A percentile compares a stretch with the other conserved stretches of the same genome.
phyloP scores from a whole-genome alignment of 2,888 invertebrate species.

The Cremastinae sp. region DNA sequence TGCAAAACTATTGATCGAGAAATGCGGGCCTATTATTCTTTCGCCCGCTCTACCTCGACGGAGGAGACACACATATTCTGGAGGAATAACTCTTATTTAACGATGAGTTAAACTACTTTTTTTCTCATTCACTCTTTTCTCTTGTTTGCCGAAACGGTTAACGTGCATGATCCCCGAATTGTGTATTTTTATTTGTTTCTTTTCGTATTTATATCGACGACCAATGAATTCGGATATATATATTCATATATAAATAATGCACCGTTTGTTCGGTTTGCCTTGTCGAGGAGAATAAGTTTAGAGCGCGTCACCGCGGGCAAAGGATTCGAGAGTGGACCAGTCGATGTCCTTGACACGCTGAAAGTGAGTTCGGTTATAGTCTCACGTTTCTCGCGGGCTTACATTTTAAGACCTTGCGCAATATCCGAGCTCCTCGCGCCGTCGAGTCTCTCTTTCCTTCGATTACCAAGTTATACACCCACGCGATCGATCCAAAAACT shows the following conservation, averaged over 20 bases:
- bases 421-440: slow-evolving; percentile 43
- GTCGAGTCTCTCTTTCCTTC: slow-evolving; percentile 25
- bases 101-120: too few species aligned
- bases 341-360: slow-evolving; percentile 76
- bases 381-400: slow-evolving; percentile 46
- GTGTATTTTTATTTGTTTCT: not conserved
- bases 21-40: too few species aligned
- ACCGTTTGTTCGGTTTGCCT: slow-evolving; percentile 8
- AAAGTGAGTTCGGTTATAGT: slow-evolving; percentile 71
- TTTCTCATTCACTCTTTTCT: too few species aligned
- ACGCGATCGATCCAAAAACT: slow-evolving; percentile 35
- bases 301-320: slow-evolving; percentile 36
- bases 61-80: too few species aligned
- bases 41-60: too few species aligned
- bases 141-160: too few species aligned
- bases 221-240: not conserved
- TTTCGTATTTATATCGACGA: too few species aligned
- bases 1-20: too few species aligned
- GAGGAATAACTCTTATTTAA: too few species aligned
- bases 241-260: not conserved
- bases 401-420: slow-evolving; percentile 58
- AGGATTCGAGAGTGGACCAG: slow-evolving; percentile 57
- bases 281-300: slow-evolving; percentile 50
- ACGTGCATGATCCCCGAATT: too few species aligned
- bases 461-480: slow-evolving; percentile 45